These are phyloP conservation scores for Stictocephala bisonia DNA, from an alignment of 2,888 invertebrate genomes.

Conservation along the genomic window DNA sequence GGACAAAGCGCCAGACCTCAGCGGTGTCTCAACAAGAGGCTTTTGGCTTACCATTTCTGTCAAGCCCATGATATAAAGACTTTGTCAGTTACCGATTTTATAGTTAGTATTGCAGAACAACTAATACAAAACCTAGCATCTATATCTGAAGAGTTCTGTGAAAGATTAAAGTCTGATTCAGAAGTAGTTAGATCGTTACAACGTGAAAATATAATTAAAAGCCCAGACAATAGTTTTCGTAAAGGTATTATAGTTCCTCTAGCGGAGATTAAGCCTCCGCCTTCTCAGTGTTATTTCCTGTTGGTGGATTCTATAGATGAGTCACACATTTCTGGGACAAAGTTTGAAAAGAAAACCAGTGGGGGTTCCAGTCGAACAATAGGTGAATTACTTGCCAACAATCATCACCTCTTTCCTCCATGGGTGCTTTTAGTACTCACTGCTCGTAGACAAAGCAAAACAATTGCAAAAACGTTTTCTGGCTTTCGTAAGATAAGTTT, in stretches of 20 bases:
- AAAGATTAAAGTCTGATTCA: constrained; percentile 68
- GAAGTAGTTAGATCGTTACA: constrained; percentile 64
- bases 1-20: constrained; percentile 73
- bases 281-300: constrained; percentile 85
- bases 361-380: constrained; percentile 71
- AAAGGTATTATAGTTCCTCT: constrained; percentile 89
- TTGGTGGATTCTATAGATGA: constrained; percentile 95
- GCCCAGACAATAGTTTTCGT: constrained; percentile 93
- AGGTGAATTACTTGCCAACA: constrained; percentile 86
- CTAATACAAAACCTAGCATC: constrained; percentile 67
- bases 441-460: constrained; percentile 85
- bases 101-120: constrained; percentile 86
- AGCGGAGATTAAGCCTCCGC: constrained; percentile 88
- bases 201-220: constrained; percentile 80
- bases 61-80: constrained; percentile 89
- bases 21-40: constrained; percentile 77
- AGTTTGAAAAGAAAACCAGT: constrained; percentile 55
- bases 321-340: constrained; percentile 69
- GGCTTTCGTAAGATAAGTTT: constrained; percentile 92
- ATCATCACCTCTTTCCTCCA: constrained; percentile 91
- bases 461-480: constrained; percentile 81
- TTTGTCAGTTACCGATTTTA: constrained; percentile 85
- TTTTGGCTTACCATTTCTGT: constrained; percentile 89
- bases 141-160: constrained; percentile 60
- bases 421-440: constrained; percentile 94